phyloP scores from a whole-genome alignment of 2,888 invertebrate species.

The Prosapia bicincta region DNA sequence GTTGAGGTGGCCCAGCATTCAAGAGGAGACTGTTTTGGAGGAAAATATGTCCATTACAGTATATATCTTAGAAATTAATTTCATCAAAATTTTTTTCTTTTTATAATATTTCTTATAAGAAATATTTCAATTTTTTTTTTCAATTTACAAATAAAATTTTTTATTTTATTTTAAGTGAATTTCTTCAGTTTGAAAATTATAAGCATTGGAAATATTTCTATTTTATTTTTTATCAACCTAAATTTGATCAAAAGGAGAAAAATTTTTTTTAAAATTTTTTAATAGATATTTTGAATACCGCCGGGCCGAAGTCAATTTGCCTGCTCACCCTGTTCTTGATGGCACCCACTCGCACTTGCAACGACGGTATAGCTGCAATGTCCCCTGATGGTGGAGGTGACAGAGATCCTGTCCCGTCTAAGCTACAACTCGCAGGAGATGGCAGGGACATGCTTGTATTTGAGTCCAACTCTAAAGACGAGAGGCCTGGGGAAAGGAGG shows the following conservation, averaged over 20 bases:
- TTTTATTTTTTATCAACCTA: too few relatives aligned
- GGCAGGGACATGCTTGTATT: constrained; percentile 74
- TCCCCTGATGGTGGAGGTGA: constrained; percentile 47
- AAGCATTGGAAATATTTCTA: too few relatives aligned
- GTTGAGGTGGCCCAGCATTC: constrained; percentile 5
- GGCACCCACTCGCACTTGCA: constrained; percentile 62
- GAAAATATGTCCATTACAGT: background rate
- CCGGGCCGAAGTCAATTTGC: constrained; percentile 8
- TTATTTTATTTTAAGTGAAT: too few relatives aligned
- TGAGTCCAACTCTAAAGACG: constrained; percentile 59
- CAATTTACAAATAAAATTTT: too few relatives aligned
- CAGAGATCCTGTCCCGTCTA: constrained; percentile 53
- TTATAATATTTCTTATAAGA: too few relatives aligned
- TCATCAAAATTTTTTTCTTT: too few relatives aligned
- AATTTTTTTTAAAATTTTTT: too few relatives aligned
- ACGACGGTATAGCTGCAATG: constrained; percentile 54
- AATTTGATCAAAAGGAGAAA: too few relatives aligned
- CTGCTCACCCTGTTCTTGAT: constrained; percentile 87
- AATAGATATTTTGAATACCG: too few relatives aligned
- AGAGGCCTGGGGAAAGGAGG: constrained; percentile 43
- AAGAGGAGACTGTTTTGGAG: background rate
- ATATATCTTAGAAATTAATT: background rate
- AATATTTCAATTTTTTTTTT: too few relatives aligned
- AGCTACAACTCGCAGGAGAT: constrained; percentile 69
- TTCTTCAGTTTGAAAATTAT: too few relatives aligned